Percentiles rank a stretch among this genome's conserved stretches.
Evolutionary conservation across 2,888 invertebrate species (phyloP).

Genomic region (Drosophila nigritarsus): DNA sequence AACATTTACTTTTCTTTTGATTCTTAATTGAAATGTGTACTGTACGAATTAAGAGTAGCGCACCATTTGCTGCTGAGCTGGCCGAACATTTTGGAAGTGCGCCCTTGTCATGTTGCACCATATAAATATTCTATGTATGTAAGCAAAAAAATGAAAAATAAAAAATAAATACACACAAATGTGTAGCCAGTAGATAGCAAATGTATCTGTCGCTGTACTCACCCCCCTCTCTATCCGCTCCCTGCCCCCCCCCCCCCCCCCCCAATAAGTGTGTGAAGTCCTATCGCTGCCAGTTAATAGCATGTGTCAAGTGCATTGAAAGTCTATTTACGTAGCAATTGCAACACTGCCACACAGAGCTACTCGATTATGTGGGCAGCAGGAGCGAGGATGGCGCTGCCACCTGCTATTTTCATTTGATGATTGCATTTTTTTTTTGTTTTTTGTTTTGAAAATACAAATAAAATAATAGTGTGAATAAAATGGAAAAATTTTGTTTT

Average conservation of each 20-base stretch:
- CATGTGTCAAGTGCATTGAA: slow-evolving; percentile 82
- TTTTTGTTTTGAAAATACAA: slow-evolving; percentile 1
- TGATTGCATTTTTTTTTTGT: slow-evolving; percentile 31
- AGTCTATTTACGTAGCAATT: slow-evolving; percentile 80
- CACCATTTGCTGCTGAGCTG: slow-evolving; percentile 1
- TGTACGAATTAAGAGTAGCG: slow-evolving; percentile 11
- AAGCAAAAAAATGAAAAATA: slow-evolving; percentile 15
- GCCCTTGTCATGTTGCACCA: slow-evolving; percentile 53
- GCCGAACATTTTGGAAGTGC: slow-evolving; percentile 20
- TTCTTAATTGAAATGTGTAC: neutral
- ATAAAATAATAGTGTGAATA: slow-evolving; percentile 6
- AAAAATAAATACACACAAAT: slow-evolving; percentile 12
- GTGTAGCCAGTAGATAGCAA: slow-evolving; percentile 22
- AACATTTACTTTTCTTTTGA: neutral
- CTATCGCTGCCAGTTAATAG: slow-evolving; percentile 74
- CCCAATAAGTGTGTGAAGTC: slow-evolving; percentile 1
- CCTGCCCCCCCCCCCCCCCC: neutral
- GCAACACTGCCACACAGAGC: slow-evolving; percentile 40
- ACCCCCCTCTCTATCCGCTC: neutral
- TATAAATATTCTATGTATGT: slow-evolving; percentile 64
- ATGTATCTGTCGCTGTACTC: slow-evolving; percentile 45
- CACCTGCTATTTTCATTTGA: slow-evolving; percentile 34
- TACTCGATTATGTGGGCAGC: neutral
- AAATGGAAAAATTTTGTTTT: slow-evolving; percentile 49
- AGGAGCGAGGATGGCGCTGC: neutral